Evolutionary conservation across 2,888 invertebrate genomes (phyloP).

Genomic region (Helicoverpa assulta): DNA sequence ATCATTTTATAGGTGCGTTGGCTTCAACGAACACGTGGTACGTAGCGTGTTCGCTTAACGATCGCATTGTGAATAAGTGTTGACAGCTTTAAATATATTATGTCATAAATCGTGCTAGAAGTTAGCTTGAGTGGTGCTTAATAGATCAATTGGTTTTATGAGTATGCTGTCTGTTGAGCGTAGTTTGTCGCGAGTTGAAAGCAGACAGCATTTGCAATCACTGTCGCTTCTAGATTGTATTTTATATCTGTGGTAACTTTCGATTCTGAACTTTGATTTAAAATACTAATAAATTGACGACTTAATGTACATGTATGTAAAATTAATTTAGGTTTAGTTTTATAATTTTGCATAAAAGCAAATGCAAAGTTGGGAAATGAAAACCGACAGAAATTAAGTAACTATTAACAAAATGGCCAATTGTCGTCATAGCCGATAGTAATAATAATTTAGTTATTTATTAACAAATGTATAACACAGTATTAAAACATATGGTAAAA

Average conservation of each 20-base stretch:
- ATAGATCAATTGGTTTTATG: slow-evolving; percentile 25
- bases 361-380: neutral
- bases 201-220: neutral
- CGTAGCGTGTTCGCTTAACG: slow-evolving; percentile 30
- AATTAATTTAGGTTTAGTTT: no score
- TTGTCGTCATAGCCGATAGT: neutral
- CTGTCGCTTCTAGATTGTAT: neutral
- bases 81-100: slow-evolving; percentile 43
- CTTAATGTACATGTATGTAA: no score
- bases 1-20: slow-evolving; percentile 32
- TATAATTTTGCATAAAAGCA: no score
- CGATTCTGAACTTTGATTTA: neutral
- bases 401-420: neutral
- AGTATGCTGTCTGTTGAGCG: neutral
- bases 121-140: slow-evolving; percentile 18
- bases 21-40: slow-evolving; percentile 26
- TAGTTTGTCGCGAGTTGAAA: neutral
- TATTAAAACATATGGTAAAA: slow-evolving; percentile 10
- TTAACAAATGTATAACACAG: slow-evolving; percentile 20
- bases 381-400: neutral
- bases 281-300: no score
- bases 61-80: slow-evolving; percentile 30
- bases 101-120: slow-evolving; percentile 15
- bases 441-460: slow-evolving; percentile 8
- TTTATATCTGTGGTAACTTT: neutral